phyloP scores from a whole-genome alignment of 1,140 invertebrate species.

The Zaprionus tsacasi region DNA sequence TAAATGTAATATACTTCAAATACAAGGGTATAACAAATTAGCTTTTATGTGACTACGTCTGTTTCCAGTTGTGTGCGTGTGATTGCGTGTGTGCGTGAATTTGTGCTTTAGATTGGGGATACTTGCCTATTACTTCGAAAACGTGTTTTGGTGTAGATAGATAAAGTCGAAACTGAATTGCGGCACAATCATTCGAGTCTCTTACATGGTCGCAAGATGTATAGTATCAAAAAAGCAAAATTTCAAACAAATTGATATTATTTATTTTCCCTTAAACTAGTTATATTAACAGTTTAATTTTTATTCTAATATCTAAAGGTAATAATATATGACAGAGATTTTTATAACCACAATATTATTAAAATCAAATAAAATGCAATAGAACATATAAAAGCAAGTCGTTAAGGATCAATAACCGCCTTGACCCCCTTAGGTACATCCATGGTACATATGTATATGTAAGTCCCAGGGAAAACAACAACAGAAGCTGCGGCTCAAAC shows the following conservation, averaged over 20 bases:
- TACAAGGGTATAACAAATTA: background rate
- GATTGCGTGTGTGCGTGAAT: background rate
- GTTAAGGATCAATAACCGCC: background rate
- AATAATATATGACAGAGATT: too few species aligned
- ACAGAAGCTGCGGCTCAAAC: conserved; percentile 32
- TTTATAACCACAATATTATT: background rate
- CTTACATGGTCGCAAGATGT: background rate
- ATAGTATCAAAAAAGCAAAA: background rate
- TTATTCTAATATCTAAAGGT: too few species aligned
- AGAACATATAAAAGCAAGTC: background rate
- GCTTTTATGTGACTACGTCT: background rate
- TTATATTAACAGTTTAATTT: too few species aligned
- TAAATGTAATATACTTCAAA: too few species aligned
- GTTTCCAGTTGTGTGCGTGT: background rate
- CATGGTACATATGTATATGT: background rate
- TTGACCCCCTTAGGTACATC: conserved; percentile 1
- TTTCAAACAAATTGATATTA: too few species aligned
- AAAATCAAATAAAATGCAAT: too few species aligned
- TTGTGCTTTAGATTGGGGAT: conserved; percentile 38
- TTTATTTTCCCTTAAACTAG: too few species aligned
- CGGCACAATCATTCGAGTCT: conserved; percentile 36
- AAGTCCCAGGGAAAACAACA: conserved; percentile 14
- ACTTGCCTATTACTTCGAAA: conserved; percentile 59
- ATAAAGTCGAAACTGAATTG: conserved; percentile 59
- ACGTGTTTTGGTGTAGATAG: conserved; percentile 72